phyloP scores from a whole-genome alignment of 2,113 vertebrate genomes.

The Bubo bubo region DNA sequence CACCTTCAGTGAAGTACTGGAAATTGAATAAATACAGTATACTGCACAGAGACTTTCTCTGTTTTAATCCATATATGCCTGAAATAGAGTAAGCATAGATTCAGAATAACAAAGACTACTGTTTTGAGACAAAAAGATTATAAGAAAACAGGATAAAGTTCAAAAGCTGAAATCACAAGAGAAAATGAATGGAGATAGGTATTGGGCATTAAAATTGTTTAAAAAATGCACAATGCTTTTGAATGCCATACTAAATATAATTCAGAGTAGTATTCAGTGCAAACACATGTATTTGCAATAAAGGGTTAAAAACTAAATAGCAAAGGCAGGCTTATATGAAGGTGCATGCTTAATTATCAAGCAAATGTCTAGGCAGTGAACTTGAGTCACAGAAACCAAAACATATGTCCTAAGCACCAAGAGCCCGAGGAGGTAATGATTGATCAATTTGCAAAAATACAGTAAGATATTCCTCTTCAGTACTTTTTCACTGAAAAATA shows the following conservation, averaged over 20 bases:
- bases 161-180: background rate
- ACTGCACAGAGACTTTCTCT: background rate
- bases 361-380: background rate
- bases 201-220: background rate
- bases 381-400: background rate
- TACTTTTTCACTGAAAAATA: background rate
- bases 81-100: background rate
- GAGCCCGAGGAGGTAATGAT: background rate
- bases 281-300: background rate
- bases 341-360: background rate
- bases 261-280: background rate
- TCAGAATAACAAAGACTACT: background rate
- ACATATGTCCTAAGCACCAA: background rate
- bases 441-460: background rate
- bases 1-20: slow-evolving; percentile 56
- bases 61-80: background rate
- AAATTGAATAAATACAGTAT: slow-evolving; percentile 35
- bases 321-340: background rate
- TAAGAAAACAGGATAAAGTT: background rate
- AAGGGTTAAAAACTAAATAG: background rate
- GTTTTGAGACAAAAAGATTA: background rate
- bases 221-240: background rate
- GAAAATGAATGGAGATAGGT: background rate
- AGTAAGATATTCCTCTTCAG: background rate
- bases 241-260: background rate